Evolutionary conservation across 2,113 vertebrate species (phyloP).

Genomic region (Psilopsiagon aymara): DNA sequence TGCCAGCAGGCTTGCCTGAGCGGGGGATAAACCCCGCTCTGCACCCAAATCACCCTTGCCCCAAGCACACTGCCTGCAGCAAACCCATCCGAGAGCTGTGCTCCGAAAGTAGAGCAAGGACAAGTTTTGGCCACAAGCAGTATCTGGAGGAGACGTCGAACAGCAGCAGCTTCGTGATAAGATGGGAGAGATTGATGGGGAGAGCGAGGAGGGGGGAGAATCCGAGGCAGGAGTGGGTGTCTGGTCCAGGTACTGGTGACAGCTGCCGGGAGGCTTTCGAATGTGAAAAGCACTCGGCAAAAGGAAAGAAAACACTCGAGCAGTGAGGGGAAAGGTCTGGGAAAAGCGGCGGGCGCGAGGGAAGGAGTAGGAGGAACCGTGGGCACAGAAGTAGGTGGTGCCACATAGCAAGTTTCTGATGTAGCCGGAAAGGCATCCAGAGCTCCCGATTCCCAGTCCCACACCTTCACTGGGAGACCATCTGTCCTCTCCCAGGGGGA

Average conservation of each 20-base stretch:
- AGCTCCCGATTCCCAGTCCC: constrained; percentile 52
- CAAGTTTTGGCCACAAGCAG: neutral
- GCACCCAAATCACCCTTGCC: rapidly evolving
- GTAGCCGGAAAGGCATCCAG: constrained; percentile 56
- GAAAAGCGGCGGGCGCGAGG: neutral
- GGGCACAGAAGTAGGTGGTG: constrained; percentile 53
- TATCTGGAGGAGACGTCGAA: neutral
- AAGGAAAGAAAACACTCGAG: neutral
- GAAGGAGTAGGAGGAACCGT: constrained; percentile 56
- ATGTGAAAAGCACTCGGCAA: neutral
- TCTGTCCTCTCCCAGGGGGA: constrained; percentile 37
- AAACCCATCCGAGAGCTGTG: rapidly evolving
- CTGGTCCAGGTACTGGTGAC: constrained; percentile 9
- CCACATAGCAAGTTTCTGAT: constrained; percentile 64
- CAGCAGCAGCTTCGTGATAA: neutral
- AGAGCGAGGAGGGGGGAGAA: neutral
- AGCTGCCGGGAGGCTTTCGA: neutral
- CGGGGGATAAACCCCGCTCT: neutral
- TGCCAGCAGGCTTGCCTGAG: neutral
- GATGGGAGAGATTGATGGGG: neutral
- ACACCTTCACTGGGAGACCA: constrained; percentile 46
- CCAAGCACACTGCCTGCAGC: rapidly evolving
- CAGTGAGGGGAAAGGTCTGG: constrained; percentile 45
- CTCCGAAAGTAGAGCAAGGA: neutral
- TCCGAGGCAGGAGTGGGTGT: constrained; percentile 4